Conservation (phyloP, 2,113 vertebrate species). For the Blennius ocellaris region DNA sequence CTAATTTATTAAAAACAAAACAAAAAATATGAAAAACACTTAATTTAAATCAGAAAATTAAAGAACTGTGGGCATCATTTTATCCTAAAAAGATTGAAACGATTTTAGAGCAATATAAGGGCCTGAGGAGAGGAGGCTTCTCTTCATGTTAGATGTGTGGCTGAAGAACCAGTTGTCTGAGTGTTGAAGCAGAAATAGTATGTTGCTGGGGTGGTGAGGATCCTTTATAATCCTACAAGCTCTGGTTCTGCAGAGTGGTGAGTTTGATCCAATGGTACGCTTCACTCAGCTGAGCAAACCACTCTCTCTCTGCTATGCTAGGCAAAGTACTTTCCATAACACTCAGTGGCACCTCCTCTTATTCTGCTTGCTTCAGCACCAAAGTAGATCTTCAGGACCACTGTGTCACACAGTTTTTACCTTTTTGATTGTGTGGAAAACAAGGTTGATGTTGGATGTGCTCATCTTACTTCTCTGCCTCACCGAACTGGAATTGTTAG, state of each 20-base stretch:
- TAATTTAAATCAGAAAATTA: no score
- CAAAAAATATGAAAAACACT: no score
- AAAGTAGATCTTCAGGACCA: no score
- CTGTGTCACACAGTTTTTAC: no score
- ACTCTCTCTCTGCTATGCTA: slow-evolving; percentile 5
- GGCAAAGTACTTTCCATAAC: background rate
- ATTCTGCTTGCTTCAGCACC: background rate
- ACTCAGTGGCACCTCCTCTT: background rate
- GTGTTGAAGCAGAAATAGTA: slow-evolving; percentile 13
- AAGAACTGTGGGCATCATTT: no score
- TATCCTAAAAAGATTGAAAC: no score
- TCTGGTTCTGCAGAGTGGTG: slow-evolving; percentile 10
- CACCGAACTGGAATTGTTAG: no score
- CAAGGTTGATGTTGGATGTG: no score
- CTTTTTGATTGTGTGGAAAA: no score
- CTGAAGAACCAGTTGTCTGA: slow-evolving; percentile 12
- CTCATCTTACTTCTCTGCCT: no score
- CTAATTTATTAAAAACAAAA: no score
- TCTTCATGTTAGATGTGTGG: slow-evolving; percentile 19
- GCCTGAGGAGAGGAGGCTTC: slow-evolving; percentile 11
- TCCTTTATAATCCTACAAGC: slow-evolving; percentile 39
- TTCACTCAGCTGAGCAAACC: background rate
- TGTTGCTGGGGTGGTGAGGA: slow-evolving; percentile 1
- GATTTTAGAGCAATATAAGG: background rate
- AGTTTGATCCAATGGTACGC: slow-evolving; percentile 5